Evolutionary conservation across 1,140 invertebrate genomes (phyloP).

Genomic region (Aethina tumida): DNA sequence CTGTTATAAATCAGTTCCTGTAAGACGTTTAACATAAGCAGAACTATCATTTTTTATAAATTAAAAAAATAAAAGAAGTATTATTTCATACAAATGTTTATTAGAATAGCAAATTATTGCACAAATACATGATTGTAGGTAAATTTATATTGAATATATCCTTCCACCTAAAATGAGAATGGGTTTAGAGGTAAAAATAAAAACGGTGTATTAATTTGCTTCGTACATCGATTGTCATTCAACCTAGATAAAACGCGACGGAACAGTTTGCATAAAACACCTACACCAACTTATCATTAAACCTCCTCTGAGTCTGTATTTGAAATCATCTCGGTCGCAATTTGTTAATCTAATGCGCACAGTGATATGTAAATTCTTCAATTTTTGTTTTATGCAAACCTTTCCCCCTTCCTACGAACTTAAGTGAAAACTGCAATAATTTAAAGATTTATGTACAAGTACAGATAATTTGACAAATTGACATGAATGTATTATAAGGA

Average conservation of each 20-base stretch:
- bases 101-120: constrained; percentile 34
- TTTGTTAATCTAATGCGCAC: background rate
- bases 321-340: background rate
- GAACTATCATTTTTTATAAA: too few relatives aligned
- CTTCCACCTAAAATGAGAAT: background rate
- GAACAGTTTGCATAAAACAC: background rate
- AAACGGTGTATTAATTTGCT: background rate
- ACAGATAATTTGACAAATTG: too few relatives aligned
- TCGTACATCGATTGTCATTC: background rate
- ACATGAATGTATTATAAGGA: too few relatives aligned
- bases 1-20: too few relatives aligned
- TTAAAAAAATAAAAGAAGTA: constrained; percentile 1
- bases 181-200: background rate
- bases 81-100: constrained; percentile 30
- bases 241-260: background rate
- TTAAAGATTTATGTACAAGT: too few relatives aligned
- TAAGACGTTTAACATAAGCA: too few relatives aligned
- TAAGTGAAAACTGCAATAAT: too few relatives aligned
- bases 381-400: too few relatives aligned
- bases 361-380: too few relatives aligned
- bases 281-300: background rate
- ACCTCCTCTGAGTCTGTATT: background rate
- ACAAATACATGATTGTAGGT: constrained; percentile 30
- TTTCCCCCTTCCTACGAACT: too few relatives aligned
- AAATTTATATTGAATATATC: constrained; percentile 15